phyloP scores from a whole-genome alignment of 2,113 vertebrate species.

The Nerophis ophidion region DNA sequence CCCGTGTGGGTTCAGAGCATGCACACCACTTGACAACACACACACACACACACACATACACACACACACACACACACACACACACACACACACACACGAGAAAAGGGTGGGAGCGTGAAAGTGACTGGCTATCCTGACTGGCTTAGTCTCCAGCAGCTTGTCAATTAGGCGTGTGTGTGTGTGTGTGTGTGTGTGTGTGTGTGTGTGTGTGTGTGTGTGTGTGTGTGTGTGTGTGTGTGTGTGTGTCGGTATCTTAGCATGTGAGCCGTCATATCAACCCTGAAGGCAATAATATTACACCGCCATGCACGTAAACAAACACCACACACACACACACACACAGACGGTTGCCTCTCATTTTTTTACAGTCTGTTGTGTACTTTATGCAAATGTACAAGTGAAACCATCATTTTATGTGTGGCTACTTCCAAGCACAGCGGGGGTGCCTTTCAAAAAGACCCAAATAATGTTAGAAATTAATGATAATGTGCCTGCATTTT shows the following conservation, averaged over 20 bases:
- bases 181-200: constrained; percentile 3
- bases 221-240: constrained; percentile 41
- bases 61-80: constrained; percentile 9
- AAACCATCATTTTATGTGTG: background rate
- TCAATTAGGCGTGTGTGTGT: constrained; percentile 66
- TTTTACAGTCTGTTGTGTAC: background rate
- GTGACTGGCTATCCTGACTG: constrained; percentile 65
- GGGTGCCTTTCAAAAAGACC: background rate
- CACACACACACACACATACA: background rate
- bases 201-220: background rate
- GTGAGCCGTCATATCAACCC: constrained; percentile 48
- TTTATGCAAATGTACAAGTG: background rate
- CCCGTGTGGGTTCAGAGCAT: constrained; percentile 46
- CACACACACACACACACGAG: background rate
- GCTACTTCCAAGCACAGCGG: background rate
- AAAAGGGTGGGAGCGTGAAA: constrained; percentile 69
- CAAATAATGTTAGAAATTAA: background rate
- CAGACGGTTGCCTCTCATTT: background rate
- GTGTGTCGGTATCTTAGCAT: constrained; percentile 50
- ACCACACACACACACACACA: constrained; percentile 2
- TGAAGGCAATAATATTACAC: constrained; percentile 27
- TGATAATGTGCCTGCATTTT: background rate
- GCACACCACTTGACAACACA: constrained; percentile 25
- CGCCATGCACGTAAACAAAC: constrained; percentile 31
- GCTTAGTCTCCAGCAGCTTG: constrained; percentile 61